phyloP scores from a whole-genome alignment of 1,140 invertebrate genomes.

The Apis florea region DNA sequence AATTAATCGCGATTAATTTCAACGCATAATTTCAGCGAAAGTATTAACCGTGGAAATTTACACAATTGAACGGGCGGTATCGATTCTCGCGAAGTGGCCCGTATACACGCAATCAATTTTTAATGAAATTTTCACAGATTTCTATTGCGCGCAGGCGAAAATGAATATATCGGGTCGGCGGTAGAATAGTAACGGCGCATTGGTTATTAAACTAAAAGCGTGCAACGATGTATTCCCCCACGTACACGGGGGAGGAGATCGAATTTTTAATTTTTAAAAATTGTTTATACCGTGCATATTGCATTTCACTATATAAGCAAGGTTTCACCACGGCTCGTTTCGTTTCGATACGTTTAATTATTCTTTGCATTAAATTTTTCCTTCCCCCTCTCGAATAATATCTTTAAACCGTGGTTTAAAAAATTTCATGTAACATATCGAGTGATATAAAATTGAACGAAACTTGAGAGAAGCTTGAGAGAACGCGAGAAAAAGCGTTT shows the following conservation, averaged over 20 bases:
- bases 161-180: slow-evolving; percentile 20
- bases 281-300: neutral
- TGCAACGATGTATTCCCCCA: neutral
- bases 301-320: neutral
- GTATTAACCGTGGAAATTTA: slow-evolving; percentile 19
- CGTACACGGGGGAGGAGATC: neutral
- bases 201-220: slow-evolving; percentile 47
- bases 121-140: slow-evolving; percentile 38
- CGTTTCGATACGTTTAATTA: slow-evolving; percentile 10
- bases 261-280: slow-evolving; percentile 31
- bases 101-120: slow-evolving; percentile 28
- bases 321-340: neutral
- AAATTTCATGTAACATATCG: too few species aligned
- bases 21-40: neutral
- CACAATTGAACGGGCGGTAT: neutral
- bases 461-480: too few species aligned
- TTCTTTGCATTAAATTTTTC: neutral
- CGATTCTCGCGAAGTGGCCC: neutral
- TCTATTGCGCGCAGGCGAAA: slow-evolving; percentile 2
- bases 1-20: slow-evolving; percentile 8
- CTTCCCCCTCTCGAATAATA: neutral
- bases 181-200: slow-evolving; percentile 30
- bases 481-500: too few species aligned
- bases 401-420: too few species aligned
- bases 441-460: too few species aligned